Base-by-base conservation (phyloP, 2,888 invertebrate genomes). In the Alsophila aescularia region DNA sequence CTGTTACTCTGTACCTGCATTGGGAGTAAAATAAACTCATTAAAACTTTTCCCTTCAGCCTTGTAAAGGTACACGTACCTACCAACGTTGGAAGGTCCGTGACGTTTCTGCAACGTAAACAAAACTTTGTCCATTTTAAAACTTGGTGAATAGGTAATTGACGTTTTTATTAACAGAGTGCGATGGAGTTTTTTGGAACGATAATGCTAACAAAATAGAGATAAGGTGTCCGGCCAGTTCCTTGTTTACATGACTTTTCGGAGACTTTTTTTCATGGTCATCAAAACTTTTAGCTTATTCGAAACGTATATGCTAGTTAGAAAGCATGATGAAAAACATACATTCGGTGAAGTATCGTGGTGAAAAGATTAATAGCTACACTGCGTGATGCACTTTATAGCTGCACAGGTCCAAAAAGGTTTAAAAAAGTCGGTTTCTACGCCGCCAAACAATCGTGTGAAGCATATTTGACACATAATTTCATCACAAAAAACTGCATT, bases 1-100 rank as follows among this genome's bases (percentile, higher is more conserved):
- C 52, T 35, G 45, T 48, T 58, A 69, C 66, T 69, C 69, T 75
- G 69, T 69, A 70, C 70, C 67, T 67, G 69, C 63, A 71, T 47
- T 58, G 53, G 40, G 64, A 68, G 62, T 62, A 69, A 72, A 76
- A 73, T 69, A 75, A 80, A 79, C 77, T 80, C 78, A 75, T 81
- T 77, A 77, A 75, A 81, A 80, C 68, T 81, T 80, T 73, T 12
- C 44, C 43, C 42, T n/a, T n/a, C 37, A 9, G 35, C 13, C 37
- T 52, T 60, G 49, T 55, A 54, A 67, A 57, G 40, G 58, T 60
- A 60, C 64, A 66, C 69, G 67, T 67, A 67, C 61, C 60, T 44
- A 32, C 32, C 52, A 1, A 16, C 18, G 34, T 15, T 47, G 57
- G 62, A 62, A 48, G 52, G 39, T 44, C 59, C 63, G 64, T 68